Evolutionary conservation across 2,113 vertebrate species (phyloP).

Genomic region (Tenrec ecaudatus): DNA sequence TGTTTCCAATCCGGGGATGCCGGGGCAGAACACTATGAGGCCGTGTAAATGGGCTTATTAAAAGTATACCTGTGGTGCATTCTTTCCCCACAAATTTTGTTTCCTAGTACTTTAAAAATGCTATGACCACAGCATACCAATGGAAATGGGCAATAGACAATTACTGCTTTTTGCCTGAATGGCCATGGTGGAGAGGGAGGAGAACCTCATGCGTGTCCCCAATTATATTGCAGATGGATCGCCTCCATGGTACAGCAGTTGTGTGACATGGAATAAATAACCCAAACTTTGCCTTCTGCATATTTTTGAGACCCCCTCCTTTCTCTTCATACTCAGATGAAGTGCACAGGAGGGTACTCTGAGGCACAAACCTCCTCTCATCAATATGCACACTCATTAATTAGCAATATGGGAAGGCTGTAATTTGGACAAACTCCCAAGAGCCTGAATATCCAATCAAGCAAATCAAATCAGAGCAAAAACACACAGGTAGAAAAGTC

Average conservation of each 20-base stretch:
- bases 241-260: constrained; percentile 67
- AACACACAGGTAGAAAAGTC: constrained; percentile 41
- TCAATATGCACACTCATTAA: constrained; percentile 87
- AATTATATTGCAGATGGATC: constrained; percentile 78
- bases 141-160: constrained; percentile 52
- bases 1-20: neutral
- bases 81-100: constrained; percentile 60
- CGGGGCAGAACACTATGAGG: constrained; percentile 62
- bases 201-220: constrained; percentile 37
- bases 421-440: constrained; percentile 84
- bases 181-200: constrained; percentile 65
- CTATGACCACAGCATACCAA: constrained; percentile 68
- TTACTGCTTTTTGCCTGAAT: constrained; percentile 50
- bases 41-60: constrained; percentile 63
- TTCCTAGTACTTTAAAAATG: constrained; percentile 47
- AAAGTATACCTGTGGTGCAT: constrained; percentile 19
- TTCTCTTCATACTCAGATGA: constrained; percentile 80
- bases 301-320: constrained; percentile 77
- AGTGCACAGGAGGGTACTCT: constrained; percentile 75
- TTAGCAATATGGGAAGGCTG: constrained; percentile 86
- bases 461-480: neutral
- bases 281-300: constrained; percentile 81
- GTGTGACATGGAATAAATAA: constrained; percentile 86
- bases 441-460: constrained; percentile 80
- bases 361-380: constrained; percentile 69